Evolutionary conservation across 2,888 invertebrate species (phyloP).

Genomic region (Phragmatobia fuliginosa): DNA sequence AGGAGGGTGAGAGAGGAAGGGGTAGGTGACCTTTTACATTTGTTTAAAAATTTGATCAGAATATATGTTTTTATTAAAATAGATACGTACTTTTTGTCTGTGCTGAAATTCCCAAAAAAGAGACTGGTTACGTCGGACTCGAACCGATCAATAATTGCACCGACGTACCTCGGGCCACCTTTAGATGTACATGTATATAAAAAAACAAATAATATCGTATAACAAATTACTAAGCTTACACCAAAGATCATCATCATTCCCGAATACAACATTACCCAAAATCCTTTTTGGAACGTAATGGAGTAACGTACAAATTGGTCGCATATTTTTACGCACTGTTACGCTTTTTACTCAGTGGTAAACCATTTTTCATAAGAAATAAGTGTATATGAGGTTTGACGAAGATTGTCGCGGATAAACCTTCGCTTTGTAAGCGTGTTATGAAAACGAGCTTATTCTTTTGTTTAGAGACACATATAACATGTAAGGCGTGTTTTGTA

Average conservation of each 20-base stretch:
- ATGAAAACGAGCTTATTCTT: neutral
- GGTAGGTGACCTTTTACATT: neutral
- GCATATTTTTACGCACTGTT: conserved; percentile 13
- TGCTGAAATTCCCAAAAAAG: no score
- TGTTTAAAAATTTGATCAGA: neutral
- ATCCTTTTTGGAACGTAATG: conserved; percentile 16
- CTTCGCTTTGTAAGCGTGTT: neutral
- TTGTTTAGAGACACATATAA: neutral
- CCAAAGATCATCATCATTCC: neutral
- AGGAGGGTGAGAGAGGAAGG: neutral
- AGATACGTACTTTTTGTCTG: no score
- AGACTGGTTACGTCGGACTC: no score
- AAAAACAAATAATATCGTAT: neutral
- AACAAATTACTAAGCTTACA: neutral
- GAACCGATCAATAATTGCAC: no score
- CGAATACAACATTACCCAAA: conserved; percentile 6
- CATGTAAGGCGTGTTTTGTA: neutral
- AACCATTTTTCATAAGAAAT: conserved; percentile 27
- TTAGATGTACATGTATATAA: no score
- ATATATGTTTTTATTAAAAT: neutral
- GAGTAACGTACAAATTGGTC: conserved; percentile 5
- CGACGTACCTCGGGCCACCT: no score
- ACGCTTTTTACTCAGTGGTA: conserved; percentile 8
- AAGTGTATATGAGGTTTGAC: conserved; percentile 27
- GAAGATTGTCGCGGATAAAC: conserved; percentile 30